Percentiles rank a stretch among this genome's conserved stretches.
phyloP scores from a whole-genome alignment of 2,113 vertebrate genomes.

The Cephalopterus ornatus region DNA sequence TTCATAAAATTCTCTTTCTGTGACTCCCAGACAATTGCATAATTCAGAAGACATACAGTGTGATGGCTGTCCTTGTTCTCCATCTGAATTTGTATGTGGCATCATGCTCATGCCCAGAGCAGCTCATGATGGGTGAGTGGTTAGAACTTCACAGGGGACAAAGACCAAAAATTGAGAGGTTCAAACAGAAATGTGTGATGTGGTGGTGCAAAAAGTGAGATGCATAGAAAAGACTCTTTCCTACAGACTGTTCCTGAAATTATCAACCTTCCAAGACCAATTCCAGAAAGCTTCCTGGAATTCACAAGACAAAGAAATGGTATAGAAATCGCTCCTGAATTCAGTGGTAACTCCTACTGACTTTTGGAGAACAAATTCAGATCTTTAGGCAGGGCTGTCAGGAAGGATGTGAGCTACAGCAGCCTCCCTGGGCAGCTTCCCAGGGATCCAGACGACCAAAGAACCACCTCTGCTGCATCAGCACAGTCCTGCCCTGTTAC shows the following conservation, averaged over 20 bases:
- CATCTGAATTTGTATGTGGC: neutral
- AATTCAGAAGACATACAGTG: neutral
- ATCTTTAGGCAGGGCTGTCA: neutral
- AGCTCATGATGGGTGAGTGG: neutral
- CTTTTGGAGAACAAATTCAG: neutral
- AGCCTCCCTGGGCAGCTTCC: neutral
- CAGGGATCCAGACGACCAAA: neutral
- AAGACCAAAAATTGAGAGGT: neutral
- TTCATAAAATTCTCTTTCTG: neutral
- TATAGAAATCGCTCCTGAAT: neutral
- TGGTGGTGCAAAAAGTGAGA: neutral
- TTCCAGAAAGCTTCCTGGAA: neutral
- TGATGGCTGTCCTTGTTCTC: neutral
- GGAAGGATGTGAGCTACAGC: neutral
- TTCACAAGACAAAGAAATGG: neutral
- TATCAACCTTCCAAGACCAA: neutral
- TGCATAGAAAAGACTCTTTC: neutral
- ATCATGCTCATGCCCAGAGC: fast-evolving
- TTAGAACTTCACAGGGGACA: neutral
- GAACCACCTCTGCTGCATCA: neutral
- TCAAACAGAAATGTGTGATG: neutral
- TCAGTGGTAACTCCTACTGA: neutral
- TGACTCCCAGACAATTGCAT: neutral
- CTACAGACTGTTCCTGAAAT: neutral
- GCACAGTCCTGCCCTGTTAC: neutral